Conservation (phyloP, 2,113 vertebrate genomes). For the Leucoraja erinaceus region DNA sequence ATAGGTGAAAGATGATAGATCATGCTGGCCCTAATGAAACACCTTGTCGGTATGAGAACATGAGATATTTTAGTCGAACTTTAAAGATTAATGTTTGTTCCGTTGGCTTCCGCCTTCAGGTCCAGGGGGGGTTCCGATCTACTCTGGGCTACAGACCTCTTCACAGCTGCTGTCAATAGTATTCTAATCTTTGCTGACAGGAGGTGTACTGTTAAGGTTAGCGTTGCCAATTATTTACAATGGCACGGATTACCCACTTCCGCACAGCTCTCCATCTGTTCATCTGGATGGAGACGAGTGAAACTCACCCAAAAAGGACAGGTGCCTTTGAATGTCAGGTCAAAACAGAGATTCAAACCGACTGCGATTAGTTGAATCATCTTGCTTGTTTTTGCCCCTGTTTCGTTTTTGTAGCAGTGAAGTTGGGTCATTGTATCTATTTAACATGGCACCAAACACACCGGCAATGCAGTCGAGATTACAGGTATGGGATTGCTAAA, state of each 20-base stretch:
- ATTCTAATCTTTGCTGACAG: conserved; percentile 18
- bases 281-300: background rate
- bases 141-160: conserved; percentile 4
- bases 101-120: background rate
- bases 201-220: background rate
- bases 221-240: conserved; percentile 18
- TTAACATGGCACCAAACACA: background rate
- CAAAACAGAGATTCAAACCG: conserved; percentile 19
- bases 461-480: conserved; percentile 1
- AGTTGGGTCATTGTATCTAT: background rate
- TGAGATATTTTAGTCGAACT: background rate
- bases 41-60: background rate
- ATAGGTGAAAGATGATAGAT: too few relatives aligned
- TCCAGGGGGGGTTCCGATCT: background rate
- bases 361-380: background rate
- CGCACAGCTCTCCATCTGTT: conserved; percentile 14
- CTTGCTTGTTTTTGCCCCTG: background rate
- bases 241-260: background rate
- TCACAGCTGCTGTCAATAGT: background rate
- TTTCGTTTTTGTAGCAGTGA: background rate
- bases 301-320: conserved; percentile 4
- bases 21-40: background rate
- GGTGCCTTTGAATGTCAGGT: conserved; percentile 4
- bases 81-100: background rate
- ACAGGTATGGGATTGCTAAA: background rate